Base-by-base conservation (phyloP, 2,113 vertebrate genomes). In the Mesitornis unicolor region DNA sequence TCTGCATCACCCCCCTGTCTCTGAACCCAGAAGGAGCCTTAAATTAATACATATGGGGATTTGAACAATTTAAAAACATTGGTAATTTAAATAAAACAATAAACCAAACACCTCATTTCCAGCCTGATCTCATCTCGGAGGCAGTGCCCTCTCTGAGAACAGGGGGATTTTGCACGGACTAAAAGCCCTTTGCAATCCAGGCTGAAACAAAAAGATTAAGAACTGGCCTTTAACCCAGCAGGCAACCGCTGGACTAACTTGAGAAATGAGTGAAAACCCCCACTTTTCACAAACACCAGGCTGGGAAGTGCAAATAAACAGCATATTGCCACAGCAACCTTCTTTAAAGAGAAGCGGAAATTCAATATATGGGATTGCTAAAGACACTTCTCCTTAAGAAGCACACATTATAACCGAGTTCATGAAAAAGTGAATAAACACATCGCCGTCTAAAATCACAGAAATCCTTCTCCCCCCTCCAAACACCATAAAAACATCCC, bases 111-210 rank as follows among this genome's bases (percentile, higher is more conserved):
- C 21, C 14, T 71, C 2, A 40, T 64, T 79, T 79, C 20, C 65
- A 79, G n/a, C 20, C 9, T 9, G 14, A 16, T 11, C 48, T 68
- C 4, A 48, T 36, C 60, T 82, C 8, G 1, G 43, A 85, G 36
- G 40, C 0, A 2, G 12, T 90, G 26, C 43, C 68, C 15, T 42
- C 64, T 65, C 36, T 59, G 22, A 71, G 68, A 65, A 64, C 3
- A 25, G 28, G 18, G 45, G 4, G 2, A 2, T 3, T 3, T 61
- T 50, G 21, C 1, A 4, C 3, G 74, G 24, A n/a, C 2, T 69
- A 73, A 83, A 93, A 60, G 1, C 7, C 9, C n/a, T 43, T 79
- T 77, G 18, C 43, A 76, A 47, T 59, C 35, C 43, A 54, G 51
- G 35, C 29, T 71, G 22, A 78, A 81, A 31, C 45, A 42, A 65